These are phyloP conservation scores for Tubulanus polymorphus DNA, from an alignment of 2,888 invertebrate genomes.

Conservation along the genomic window DNA sequence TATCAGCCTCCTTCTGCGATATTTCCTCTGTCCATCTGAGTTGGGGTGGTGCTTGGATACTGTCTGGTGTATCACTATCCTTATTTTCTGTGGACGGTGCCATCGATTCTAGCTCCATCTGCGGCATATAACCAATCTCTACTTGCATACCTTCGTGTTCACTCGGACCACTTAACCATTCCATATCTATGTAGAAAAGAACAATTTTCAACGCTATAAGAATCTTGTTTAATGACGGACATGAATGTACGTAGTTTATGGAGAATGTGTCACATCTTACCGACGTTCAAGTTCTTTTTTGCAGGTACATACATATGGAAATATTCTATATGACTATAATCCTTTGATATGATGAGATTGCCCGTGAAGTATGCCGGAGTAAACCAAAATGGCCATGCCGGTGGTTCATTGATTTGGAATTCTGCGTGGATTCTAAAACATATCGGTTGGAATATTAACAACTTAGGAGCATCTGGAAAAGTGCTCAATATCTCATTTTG, in stretches of 20 bases:
- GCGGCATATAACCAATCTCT: slow-evolving; percentile 32
- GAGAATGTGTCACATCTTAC: slow-evolving; percentile 14
- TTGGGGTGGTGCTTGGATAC: neutral
- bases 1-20: slow-evolving; percentile 17
- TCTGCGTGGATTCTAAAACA: slow-evolving; percentile 28
- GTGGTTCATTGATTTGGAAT: slow-evolving; percentile 26
- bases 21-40: slow-evolving; percentile 26
- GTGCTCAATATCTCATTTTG: too few relatives aligned
- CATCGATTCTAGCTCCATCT: slow-evolving; percentile 24
- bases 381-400: slow-evolving; percentile 25
- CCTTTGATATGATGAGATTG: slow-evolving; percentile 18
- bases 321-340: slow-evolving; percentile 15
- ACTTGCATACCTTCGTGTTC: slow-evolving; percentile 30
- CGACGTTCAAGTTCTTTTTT: slow-evolving; percentile 24
- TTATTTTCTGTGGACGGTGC: neutral
- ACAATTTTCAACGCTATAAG: neutral
- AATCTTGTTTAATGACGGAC: neutral
- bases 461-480: neutral
- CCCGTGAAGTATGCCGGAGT: slow-evolving; percentile 27
- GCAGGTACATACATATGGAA: slow-evolving; percentile 24
- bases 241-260: neutral
- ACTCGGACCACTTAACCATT: slow-evolving; percentile 27
- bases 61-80: neutral
- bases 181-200: slow-evolving; percentile 28
- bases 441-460: neutral